phyloP scores from a whole-genome alignment of 2,888 invertebrate genomes.

The Leptopilina syphax region DNA sequence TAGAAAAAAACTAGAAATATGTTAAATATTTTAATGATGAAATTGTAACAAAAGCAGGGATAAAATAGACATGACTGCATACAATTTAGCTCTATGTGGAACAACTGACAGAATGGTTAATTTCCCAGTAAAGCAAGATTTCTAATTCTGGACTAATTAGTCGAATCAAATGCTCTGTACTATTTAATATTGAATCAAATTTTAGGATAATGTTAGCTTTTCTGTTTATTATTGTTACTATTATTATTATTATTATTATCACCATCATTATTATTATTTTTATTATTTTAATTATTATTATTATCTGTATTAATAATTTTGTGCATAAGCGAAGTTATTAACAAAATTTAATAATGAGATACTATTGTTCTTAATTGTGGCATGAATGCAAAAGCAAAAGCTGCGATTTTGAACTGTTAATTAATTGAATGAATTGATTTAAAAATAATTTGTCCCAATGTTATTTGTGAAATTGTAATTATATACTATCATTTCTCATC shows the following conservation, averaged over 20 bases:
- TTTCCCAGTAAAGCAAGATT: neutral
- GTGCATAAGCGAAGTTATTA: neutral
- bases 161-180: neutral
- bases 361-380: neutral
- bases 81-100: neutral
- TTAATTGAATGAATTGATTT: neutral
- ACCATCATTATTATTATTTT: neutral
- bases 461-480: neutral
- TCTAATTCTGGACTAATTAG: conserved; percentile 18
- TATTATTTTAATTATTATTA: neutral
- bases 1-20: neutral
- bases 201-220: neutral
- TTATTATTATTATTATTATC: neutral
- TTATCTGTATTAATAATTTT: neutral
- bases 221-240: neutral
- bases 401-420: neutral
- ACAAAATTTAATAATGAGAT: neutral
- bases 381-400: neutral
- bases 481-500: neutral
- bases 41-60: neutral
- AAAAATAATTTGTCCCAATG: neutral
- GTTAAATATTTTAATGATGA: neutral
- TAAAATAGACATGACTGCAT: neutral
- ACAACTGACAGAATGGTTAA: conserved; percentile 15
- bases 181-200: conserved; percentile 4